Evolutionary conservation across 2,113 vertebrate genomes (phyloP).

Genomic region (Grammomys dolichurus): DNA sequence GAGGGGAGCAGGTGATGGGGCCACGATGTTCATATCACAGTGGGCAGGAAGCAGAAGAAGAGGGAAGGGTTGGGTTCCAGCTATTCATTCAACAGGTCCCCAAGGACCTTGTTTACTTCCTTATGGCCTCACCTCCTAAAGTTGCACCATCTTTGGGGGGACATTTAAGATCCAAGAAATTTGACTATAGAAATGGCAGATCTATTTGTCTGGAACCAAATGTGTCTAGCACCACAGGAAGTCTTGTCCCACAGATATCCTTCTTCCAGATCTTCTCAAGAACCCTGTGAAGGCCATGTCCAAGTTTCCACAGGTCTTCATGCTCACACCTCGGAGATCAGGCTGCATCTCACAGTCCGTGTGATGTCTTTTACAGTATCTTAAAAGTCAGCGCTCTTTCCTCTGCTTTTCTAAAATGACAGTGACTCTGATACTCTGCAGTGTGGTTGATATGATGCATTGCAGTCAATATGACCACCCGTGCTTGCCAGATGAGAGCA

Average conservation of each 20-base stretch:
- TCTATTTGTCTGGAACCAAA: not conserved
- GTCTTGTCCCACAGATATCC: not conserved
- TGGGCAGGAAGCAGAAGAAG: not conserved
- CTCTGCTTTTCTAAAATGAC: not conserved
- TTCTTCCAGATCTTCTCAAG: not conserved
- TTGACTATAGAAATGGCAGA: not conserved
- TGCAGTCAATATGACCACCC: not conserved
- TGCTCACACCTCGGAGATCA: not conserved
- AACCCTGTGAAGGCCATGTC: not conserved
- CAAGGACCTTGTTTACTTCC: not conserved
- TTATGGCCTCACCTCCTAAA: not conserved
- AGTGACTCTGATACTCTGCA: not conserved
- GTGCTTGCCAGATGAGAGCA: conserved; percentile 13
- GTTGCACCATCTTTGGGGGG: not conserved
- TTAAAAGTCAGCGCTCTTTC: not conserved
- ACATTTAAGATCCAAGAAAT: not conserved
- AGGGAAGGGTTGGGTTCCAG: not conserved
- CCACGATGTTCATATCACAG: not conserved
- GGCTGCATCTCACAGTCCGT: not conserved
- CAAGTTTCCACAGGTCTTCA: no score
- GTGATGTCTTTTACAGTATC: not conserved
- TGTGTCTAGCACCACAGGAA: not conserved
- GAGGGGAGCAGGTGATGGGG: not conserved
- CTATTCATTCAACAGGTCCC: not conserved
- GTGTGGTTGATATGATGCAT: not conserved